Evolutionary conservation across 2,113 vertebrate genomes (phyloP).

Genomic region (Oryzias woworae): DNA sequence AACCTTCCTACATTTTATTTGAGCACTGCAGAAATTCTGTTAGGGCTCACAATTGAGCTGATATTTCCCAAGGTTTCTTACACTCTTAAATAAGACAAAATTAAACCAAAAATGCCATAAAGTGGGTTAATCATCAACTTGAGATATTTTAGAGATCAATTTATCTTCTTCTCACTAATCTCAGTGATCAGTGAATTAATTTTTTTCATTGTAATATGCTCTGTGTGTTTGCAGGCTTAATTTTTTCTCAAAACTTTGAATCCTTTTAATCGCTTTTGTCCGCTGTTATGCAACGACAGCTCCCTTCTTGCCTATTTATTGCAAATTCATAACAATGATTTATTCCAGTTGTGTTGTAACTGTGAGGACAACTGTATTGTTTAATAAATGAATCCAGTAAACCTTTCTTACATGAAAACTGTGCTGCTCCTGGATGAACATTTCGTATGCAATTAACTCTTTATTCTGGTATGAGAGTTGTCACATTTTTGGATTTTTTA

Average conservation of each 20-base stretch:
- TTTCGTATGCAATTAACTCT: no score
- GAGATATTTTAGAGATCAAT: not conserved
- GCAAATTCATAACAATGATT: slow-evolving; percentile 32
- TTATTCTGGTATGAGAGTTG: no score
- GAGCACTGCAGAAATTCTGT: no score
- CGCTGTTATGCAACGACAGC: no score
- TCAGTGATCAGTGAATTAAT: not conserved
- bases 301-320: slow-evolving; percentile 24
- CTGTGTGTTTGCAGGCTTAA: slow-evolving; percentile 18
- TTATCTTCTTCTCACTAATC: not conserved
- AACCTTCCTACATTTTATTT: no score
- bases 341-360: slow-evolving; percentile 43
- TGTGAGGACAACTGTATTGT: slow-evolving; percentile 50
- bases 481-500: no score
- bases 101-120: not conserved
- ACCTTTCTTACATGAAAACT: slow-evolving; percentile 7
- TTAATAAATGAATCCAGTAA: slow-evolving; percentile 36
- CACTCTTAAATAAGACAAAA: not conserved
- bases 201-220: not conserved
- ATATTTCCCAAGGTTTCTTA: no score
- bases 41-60: no score
- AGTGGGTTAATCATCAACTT: not conserved
- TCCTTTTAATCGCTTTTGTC: no score
- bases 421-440: not conserved
- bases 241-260: slow-evolving; percentile 3